Base-by-base conservation (phyloP, 2,797 vertebrate genomes). In the Cygnus olor region DNA sequence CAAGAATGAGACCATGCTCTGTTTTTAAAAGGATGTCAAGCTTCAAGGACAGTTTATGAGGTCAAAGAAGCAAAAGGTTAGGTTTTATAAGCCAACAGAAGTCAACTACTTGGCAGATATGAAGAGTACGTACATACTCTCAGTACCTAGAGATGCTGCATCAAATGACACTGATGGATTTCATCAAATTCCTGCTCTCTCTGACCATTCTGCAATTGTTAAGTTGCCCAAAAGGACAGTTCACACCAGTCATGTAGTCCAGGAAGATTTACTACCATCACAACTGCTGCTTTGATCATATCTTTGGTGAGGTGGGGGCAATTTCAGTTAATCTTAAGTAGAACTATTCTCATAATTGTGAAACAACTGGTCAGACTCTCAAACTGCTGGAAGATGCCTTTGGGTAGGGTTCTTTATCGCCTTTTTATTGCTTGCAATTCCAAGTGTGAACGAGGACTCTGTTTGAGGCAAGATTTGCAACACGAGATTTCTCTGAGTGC, bases 341-440 rank as follows among this genome's bases (percentile, higher is more conserved):
- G 22, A 21, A 72, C 12, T n/a, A 9, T 58, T 85, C 42, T 73
- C 32, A 72, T 56, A 27, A 36, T 9, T 69, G 16, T 17, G 54
- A 88, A 91, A 65, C 5, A 92, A 90, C 25, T 30, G 45, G 34
- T 69, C 82, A 90, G 88, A 87, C 83, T 36, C 63, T 36, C 61
- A 65, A 65, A 76, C 32, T 81, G n/a, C 58, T 90, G 66, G 42
- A 71, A 81, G 73, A 94, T 63, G 38, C 38, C 54, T 94, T 80
- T 36, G 70, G 63, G 58, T 76, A 81, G 24, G 51, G 44, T 69
- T 32, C 24, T 84, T 68, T 76, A 34, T 44, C 90, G 38, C 42
- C 24, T 79, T 89, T 76, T 88, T 70, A 90, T 79, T 90, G 42
- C n/a, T 81, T 81, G 51, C 30, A 64, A 28, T 84, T 86, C 51